Base-by-base conservation (phyloP, 1,140 invertebrate species). In the Zaprionus davidi region DNA sequence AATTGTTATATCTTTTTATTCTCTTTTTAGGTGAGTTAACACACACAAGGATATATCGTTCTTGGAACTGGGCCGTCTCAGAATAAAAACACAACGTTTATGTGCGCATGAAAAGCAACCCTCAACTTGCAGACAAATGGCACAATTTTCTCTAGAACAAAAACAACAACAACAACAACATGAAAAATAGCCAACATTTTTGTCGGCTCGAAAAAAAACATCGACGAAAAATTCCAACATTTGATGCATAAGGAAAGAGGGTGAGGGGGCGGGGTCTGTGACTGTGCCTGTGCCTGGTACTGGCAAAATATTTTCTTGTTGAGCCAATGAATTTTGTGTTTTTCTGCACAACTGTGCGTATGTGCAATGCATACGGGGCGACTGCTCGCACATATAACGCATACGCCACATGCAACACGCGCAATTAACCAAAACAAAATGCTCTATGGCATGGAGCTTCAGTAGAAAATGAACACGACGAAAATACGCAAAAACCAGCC, bases 391-490 rank as follows among this genome's bases (percentile, higher is more conserved):
- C 46, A 57, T 34, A 83, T 80, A 78, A 70, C 70, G 81, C 71
- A 87, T 88, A 87, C 84, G 84, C 84, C 78, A 74, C 84, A 66
- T 88, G 81, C 80, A 83, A 76, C 81, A 90, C 78, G 84, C 84
- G 78, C 78, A 90, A 90, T 88, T 88, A 90, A 84, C 68, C 84
- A 78, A 84, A 90, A 84, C 85, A 79, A 90, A 88, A 84, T 90
- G 71, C 74, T 51, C 46, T 13, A 12, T 65, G 62, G 68, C 84
- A 81, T 70, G 15, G 28, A 77, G 78, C 73, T 76, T 68, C 59
- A 71, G 41, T 51, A 71, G 64, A 81, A 71, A 81, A 38, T 49
- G 69, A 62, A 59, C 53, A 69, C 38, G 11, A 41, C 24, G 41
- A 55, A 64, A 65, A 58, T 31, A 17, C 2, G 31, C 66, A 62